phyloP scores from a whole-genome alignment of 2,888 invertebrate species.

The Parnassius orleans region DNA sequence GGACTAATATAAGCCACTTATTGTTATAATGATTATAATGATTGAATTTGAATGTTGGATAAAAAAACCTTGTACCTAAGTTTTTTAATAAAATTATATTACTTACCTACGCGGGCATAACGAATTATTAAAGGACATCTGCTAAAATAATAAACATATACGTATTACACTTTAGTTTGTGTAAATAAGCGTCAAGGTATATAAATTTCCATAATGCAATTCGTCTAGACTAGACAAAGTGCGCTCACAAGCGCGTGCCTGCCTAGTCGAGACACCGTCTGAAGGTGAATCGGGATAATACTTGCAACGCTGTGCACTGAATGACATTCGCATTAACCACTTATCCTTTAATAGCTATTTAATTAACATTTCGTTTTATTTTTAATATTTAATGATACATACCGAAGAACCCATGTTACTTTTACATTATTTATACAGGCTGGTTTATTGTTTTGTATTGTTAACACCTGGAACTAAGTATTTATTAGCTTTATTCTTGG shows the following conservation, averaged over 20 bases:
- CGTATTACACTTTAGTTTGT: conserved; percentile 44
- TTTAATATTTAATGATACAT: no score
- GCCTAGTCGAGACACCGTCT: conserved; percentile 55
- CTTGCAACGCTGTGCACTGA: conserved; percentile 33
- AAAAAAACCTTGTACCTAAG: no score
- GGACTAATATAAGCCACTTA: no score
- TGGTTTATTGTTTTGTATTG: no score
- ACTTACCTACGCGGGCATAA: no score
- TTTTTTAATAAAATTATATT: no score
- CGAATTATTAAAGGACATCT: background rate
- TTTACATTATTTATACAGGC: no score
- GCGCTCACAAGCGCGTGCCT: conserved; percentile 47
- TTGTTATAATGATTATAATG: no score
- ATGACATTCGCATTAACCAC: conserved; percentile 25
- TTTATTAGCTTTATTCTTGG: no score
- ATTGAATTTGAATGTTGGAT: no score
- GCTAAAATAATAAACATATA: conserved; percentile 27
- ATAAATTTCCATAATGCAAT: conserved; percentile 76
- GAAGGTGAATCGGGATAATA: conserved; percentile 60
- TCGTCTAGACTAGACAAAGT: conserved; percentile 75
- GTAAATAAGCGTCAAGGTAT: conserved; percentile 56
- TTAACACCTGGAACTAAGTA: no score
- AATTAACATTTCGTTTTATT: conserved; percentile 11
- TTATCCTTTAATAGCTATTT: conserved; percentile 29
- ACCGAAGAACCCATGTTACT: no score